These are phyloP conservation scores for Aleadryas rufinucha DNA, from an alignment of 2,113 vertebrate genomes.

Conservation along the genomic window DNA sequence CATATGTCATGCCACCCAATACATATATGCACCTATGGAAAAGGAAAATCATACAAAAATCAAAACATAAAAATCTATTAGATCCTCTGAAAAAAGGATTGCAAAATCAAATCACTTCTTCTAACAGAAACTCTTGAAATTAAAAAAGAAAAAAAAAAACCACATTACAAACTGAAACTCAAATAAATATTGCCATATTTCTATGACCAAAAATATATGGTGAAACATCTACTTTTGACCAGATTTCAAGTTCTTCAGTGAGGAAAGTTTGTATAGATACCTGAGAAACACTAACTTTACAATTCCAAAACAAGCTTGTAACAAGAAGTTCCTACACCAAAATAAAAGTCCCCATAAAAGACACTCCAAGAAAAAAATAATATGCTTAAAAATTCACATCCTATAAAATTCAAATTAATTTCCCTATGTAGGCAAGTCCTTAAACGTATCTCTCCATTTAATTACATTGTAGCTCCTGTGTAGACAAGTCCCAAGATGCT, in stretches of 20 bases:
- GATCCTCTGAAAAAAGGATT: background rate
- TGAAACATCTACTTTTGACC: background rate
- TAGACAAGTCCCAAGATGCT: conserved; percentile 7
- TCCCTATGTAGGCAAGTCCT: background rate
- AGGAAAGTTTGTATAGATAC: background rate
- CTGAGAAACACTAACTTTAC: background rate
- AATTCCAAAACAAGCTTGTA: background rate
- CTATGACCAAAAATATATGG: background rate
- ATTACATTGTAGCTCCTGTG: background rate
- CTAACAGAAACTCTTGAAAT: background rate
- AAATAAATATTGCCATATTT: background rate
- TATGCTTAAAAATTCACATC: background rate
- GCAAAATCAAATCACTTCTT: background rate
- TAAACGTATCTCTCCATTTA: background rate
- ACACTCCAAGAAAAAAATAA: background rate
- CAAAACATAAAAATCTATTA: background rate
- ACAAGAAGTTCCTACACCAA: background rate
- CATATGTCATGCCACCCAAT: background rate
- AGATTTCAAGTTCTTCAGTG: background rate
- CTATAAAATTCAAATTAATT: background rate
- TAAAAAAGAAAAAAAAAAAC: background rate
- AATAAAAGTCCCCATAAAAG: background rate
- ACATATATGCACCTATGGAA: background rate
- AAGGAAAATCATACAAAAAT: background rate
- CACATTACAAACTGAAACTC: background rate